Evolutionary conservation across 1,140 invertebrate genomes (phyloP).

Genomic region (Paramacrobiotus metropolitanus): DNA sequence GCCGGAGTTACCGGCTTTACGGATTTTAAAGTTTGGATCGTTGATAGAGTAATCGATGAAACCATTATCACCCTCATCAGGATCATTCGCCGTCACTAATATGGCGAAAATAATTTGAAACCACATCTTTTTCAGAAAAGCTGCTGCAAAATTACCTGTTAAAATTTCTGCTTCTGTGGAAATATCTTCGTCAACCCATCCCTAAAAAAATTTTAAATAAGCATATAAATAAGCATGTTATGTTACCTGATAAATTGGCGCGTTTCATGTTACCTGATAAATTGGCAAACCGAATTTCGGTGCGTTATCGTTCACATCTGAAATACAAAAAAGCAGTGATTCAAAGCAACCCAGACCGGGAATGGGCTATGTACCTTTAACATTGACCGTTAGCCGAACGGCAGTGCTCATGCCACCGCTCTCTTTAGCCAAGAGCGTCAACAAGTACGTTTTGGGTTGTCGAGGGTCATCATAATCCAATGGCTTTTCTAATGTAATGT

Average conservation of each 20-base stretch:
- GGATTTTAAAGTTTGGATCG: slow-evolving; percentile 70
- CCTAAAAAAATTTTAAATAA: too few relatives aligned
- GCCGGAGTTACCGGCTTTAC: slow-evolving; percentile 42
- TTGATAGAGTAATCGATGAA: slow-evolving; percentile 76
- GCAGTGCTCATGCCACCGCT: slow-evolving; percentile 82
- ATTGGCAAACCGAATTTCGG: slow-evolving; percentile 82
- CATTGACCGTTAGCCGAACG: slow-evolving; percentile 28
- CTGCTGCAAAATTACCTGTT: slow-evolving; percentile 23
- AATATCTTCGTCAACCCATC: slow-evolving; percentile 77
- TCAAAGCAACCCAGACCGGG: slow-evolving; percentile 7
- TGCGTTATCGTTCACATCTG: slow-evolving; percentile 81
- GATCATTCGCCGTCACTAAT: slow-evolving; percentile 50
- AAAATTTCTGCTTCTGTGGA: slow-evolving; percentile 65
- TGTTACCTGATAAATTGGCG: too few relatives aligned
- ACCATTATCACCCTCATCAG: slow-evolving; percentile 70
- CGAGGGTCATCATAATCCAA: slow-evolving; percentile 76
- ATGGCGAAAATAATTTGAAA: neutral
- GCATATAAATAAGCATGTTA: too few relatives aligned
- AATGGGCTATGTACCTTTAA: neutral
- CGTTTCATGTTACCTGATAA: too few relatives aligned
- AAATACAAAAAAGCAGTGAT: slow-evolving; percentile 20
- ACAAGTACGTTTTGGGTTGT: slow-evolving; percentile 69
- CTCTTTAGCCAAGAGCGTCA: slow-evolving; percentile 75
- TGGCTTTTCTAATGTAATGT: slow-evolving; percentile 78
- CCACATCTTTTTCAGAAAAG: neutral